Evolutionary conservation across 2,113 vertebrate genomes (phyloP).

Genomic region (Sinocyclocheilus rhinocerous): DNA sequence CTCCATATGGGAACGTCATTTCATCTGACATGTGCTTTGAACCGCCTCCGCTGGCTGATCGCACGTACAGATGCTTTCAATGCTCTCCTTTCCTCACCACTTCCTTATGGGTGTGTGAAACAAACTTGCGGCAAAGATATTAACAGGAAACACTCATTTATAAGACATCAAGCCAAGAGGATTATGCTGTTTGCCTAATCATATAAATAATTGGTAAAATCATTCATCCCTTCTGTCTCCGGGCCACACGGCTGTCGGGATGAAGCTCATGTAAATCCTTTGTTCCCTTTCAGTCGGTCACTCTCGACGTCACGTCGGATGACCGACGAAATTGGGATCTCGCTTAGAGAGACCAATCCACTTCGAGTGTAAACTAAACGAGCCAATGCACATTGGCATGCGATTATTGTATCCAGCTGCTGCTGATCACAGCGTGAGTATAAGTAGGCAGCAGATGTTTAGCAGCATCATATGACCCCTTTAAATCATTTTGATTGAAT

Average conservation of each 20-base stretch:
- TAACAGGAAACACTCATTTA: constrained; percentile 7
- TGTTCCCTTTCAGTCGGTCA: no score
- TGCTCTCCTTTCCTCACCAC: neutral
- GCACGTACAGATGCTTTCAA: constrained; percentile 28
- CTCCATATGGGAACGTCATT: neutral
- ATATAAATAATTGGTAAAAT: constrained; percentile 42
- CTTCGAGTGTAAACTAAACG: no score
- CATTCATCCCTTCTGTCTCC: constrained; percentile 18
- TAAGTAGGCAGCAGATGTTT: no score
- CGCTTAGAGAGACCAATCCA: no score
- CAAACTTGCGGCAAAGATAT: neutral
- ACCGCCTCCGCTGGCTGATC: neutral
- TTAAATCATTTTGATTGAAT: no score
- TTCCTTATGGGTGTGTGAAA: neutral
- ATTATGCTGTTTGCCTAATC: constrained; percentile 13
- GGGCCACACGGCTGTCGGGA: neutral
- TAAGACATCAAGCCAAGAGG: constrained; percentile 4
- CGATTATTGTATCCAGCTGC: no score
- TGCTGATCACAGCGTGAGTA: no score
- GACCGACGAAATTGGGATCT: no score
- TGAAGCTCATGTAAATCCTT: neutral
- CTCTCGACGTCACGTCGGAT: no score
- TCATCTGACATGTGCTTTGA: constrained; percentile 20
- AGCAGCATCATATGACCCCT: no score
- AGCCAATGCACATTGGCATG: no score